These are phyloP conservation scores for Taxidea taxus DNA, from an alignment of 2,113 vertebrate species.

Conservation along the genomic window DNA sequence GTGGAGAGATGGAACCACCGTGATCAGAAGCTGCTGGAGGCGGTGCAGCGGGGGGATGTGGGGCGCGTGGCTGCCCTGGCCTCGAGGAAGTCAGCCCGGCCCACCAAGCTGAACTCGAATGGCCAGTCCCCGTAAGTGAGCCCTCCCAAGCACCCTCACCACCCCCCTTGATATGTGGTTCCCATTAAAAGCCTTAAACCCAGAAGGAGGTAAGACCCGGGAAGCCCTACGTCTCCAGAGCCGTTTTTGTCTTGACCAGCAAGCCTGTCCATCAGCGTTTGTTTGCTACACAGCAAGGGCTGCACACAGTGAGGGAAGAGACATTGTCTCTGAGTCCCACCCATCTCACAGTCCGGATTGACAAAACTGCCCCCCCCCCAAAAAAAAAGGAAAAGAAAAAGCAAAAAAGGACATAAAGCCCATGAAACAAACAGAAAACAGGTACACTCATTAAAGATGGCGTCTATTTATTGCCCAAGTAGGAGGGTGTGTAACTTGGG, in stretches of 20 bases:
- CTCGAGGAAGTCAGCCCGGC: constrained; percentile 88
- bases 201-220: not conserved
- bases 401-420: not conserved
- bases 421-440: not conserved
- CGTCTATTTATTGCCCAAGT: constrained; percentile 16
- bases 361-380: not conserved
- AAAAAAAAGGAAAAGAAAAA: not conserved
- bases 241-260: not conserved
- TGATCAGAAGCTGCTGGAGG: constrained; percentile 95
- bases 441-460: not conserved
- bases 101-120: constrained; percentile 91
- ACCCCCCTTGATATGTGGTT: not conserved
- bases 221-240: not conserved
- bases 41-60: constrained; percentile 91
- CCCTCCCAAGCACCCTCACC: not conserved
- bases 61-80: constrained; percentile 89
- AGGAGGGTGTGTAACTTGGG: not conserved
- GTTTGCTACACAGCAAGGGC: not conserved
- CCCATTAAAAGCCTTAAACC: not conserved
- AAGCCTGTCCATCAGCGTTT: not conserved
- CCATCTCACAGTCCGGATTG: not conserved
- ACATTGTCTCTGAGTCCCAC: not conserved
- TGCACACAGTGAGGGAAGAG: not conserved
- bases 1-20: constrained; percentile 91
- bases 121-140: constrained; percentile 95